Conservation (phyloP, 2,797 vertebrate genomes). For the Esox lucius region DNA sequence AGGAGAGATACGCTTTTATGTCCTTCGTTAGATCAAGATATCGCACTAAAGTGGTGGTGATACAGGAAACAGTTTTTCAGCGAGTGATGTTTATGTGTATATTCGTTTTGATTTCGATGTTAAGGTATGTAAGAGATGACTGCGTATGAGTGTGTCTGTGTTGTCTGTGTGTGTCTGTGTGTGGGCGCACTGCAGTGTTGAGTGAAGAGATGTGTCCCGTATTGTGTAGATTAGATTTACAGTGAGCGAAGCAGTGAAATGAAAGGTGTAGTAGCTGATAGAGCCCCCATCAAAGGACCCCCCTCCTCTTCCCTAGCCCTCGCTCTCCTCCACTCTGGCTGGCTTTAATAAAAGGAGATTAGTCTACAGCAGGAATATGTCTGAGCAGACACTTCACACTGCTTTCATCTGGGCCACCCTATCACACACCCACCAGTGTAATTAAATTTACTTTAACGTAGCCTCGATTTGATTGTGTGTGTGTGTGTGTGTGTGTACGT, state of each 20-base stretch:
- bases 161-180: constrained; percentile 4
- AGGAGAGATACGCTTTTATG: neutral
- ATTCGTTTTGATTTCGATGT: constrained; percentile 33
- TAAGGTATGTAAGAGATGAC: neutral
- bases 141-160: neutral
- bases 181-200: neutral
- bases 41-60: neutral
- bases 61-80: neutral
- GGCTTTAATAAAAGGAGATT: constrained; percentile 81
- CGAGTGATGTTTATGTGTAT: constrained; percentile 41
- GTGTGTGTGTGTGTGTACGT: constrained; percentile 51
- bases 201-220: neutral
- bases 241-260: neutral
- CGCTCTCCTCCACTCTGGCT: constrained; percentile 28
- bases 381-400: constrained; percentile 71
- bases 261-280: constrained; percentile 60
- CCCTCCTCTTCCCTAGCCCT: constrained; percentile 4
- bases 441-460: constrained; percentile 83
- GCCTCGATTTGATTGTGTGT: constrained; percentile 74
- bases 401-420: constrained; percentile 75
- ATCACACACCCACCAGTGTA: constrained; percentile 74
- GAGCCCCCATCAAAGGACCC: constrained; percentile 72
- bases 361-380: constrained; percentile 77
- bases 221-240: neutral
- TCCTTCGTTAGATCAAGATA: neutral